Percentiles rank a stretch among this genome's conserved stretches.
Conservation (phyloP, 2,113 vertebrate species). For the Ondatra zibethicus region DNA sequence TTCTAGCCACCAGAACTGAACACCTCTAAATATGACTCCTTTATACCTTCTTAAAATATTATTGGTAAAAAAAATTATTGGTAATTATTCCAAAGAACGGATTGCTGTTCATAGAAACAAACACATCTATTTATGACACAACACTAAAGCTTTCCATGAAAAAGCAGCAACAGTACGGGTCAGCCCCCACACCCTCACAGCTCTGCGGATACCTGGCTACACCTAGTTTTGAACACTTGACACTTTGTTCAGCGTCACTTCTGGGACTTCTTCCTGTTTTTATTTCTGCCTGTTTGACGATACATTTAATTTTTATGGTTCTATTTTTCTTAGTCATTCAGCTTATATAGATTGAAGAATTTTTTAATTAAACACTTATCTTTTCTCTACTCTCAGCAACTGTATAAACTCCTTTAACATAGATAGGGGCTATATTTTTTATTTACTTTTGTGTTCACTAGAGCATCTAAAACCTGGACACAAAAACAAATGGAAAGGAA, state of each 20-base stretch:
- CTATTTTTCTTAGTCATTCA: background rate
- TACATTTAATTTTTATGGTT: background rate
- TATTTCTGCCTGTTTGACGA: background rate
- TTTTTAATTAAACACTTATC: conserved; percentile 30
- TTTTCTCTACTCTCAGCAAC: background rate
- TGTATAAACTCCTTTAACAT: background rate
- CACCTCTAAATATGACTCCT: background rate
- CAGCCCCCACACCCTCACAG: background rate
- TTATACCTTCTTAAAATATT: background rate
- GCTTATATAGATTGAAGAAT: background rate
- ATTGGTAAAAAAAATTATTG: background rate
- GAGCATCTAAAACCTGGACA: conserved; percentile 10
- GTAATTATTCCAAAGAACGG: background rate
- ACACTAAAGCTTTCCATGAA: background rate
- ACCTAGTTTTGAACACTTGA: background rate
- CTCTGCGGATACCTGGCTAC: background rate
- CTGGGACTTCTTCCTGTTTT: background rate
- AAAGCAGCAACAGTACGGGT: background rate
- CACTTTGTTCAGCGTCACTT: background rate
- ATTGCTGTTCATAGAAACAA: background rate
- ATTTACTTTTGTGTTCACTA: background rate
- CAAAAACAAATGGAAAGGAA: conserved; percentile 7
- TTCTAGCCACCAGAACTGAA: background rate
- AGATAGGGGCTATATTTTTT: background rate
- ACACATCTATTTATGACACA: background rate